Evolutionary conservation across 2,113 vertebrate species (phyloP), one percentile per base, ranked within the genome.

Genomic region (Triplophysa rosa): DNA sequence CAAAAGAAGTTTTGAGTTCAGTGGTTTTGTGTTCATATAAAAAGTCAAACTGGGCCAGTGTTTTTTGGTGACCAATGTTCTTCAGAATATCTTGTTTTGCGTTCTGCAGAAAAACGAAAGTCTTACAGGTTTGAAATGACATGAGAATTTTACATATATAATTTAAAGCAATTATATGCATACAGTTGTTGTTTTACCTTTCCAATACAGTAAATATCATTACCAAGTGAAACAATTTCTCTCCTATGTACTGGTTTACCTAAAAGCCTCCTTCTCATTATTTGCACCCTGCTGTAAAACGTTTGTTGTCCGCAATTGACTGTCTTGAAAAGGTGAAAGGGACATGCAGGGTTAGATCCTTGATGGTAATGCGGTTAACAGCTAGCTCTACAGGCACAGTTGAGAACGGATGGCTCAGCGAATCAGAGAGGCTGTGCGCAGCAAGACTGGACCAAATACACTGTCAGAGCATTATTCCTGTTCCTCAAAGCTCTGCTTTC

Each of bases 321-420:
- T 76, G 42, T 52, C 62, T 24, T 52, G 24, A 77, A 52, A n/a
- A 54, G 62, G 45, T 54, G 23, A 54, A 66, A 73, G 12, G 21
- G 24, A 21, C 17, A 40, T 45, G 14, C 45, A 54, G 12, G 24
- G 62, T 56, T 19, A 21, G 21, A 52, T 64, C 47, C 16, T 8
- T 23, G 54, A 49, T 3, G 54, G 23, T 49, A 75, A 47, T 59
- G 11, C 29, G 49, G 54, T 79, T 79, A 72, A 74, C 54, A 63
- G 19, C 68, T 40, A 75, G 70, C 23, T 62, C 77, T 69, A 79
- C 70, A 76, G 77, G 70, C 81, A 80, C 62, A 80, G 69, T 67
- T 33, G 56, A 74, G 64, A 71, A 66, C n/a, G 62, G 42, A 69
- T 54, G 72, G 47, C 64, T 81, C 62, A 81, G 75, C 69, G 49